Evolutionary conservation across 2,797 vertebrate genomes (phyloP).

Genomic region (Molossus alvarezi): DNA sequence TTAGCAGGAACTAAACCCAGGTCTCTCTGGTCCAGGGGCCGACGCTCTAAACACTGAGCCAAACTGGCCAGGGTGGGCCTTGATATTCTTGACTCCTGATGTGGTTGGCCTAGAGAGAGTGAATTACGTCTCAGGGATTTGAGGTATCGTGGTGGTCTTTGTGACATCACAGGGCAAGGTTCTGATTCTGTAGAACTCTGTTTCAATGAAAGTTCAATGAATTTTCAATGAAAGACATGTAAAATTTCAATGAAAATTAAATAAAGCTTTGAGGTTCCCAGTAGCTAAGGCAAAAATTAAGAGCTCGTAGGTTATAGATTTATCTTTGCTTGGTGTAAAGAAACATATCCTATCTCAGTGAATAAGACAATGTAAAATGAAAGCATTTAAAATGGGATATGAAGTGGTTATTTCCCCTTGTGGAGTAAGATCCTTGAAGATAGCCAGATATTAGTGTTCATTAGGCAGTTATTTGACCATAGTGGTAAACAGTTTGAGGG

Average conservation of each 20-base stretch:
- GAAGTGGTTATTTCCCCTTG: not conserved
- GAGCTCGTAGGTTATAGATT: not conserved
- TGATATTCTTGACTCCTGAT: not conserved
- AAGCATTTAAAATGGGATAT: constrained; percentile 35
- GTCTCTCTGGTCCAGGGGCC: no score
- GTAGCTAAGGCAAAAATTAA: constrained; percentile 2
- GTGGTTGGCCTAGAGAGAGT: not conserved
- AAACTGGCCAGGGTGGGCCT: not conserved
- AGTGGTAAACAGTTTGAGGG: constrained; percentile 85
- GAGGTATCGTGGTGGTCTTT: not conserved
- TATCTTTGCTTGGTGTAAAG: not conserved
- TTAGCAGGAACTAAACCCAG: no score
- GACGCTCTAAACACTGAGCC: no score
- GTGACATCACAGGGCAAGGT: not conserved
- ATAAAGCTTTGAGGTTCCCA: constrained; percentile 1
- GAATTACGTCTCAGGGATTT: not conserved
- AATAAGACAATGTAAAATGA: not conserved
- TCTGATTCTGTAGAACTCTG: constrained; percentile 26
- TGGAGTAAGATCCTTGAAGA: constrained; percentile 30
- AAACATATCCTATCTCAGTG: not conserved
- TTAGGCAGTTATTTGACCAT: constrained; percentile 72
- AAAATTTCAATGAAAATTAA: not conserved
- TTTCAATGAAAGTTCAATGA: constrained; percentile 7
- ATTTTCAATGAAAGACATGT: not conserved
- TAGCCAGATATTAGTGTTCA: not conserved